Conservation (phyloP, 2,888 invertebrate species). For the Corbicula japonica region DNA sequence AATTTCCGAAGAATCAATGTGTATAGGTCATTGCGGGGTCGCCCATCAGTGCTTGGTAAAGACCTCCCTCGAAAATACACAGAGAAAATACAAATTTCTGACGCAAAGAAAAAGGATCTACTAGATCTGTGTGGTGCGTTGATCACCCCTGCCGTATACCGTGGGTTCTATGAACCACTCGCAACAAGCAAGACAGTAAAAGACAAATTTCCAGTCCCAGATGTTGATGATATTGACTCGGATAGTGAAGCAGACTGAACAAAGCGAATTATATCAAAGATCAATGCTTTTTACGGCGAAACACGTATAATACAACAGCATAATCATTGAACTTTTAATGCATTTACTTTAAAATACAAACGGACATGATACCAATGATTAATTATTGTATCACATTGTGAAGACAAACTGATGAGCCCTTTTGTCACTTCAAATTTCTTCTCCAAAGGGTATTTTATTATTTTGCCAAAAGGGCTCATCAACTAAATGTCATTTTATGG, state of each 20-base stretch:
- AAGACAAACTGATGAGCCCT: constrained; percentile 6
- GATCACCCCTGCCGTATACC: constrained; percentile 17
- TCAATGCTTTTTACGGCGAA: not conserved
- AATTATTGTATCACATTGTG: not conserved
- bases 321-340: not conserved
- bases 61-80: constrained; percentile 23
- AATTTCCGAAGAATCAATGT: constrained; percentile 28
- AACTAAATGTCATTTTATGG: too few relatives aligned
- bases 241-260: constrained; percentile 15
- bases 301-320: not conserved
- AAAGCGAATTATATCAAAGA: not conserved
- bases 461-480: too few relatives aligned
- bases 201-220: constrained; percentile 26
- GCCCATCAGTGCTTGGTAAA: not conserved
- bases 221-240: constrained; percentile 16
- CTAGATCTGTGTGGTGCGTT: constrained; percentile 16
- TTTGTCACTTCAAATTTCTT: not conserved
- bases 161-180: constrained; percentile 21
- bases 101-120: constrained; percentile 31
- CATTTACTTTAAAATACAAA: not conserved
- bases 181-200: constrained; percentile 18
- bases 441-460: too few relatives aligned
- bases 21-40: constrained; percentile 12
- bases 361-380: not conserved
- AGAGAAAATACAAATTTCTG: constrained; percentile 30